Evolutionary conservation across 1,140 invertebrate species (phyloP).

Genomic region (Drosophila mayri): DNA sequence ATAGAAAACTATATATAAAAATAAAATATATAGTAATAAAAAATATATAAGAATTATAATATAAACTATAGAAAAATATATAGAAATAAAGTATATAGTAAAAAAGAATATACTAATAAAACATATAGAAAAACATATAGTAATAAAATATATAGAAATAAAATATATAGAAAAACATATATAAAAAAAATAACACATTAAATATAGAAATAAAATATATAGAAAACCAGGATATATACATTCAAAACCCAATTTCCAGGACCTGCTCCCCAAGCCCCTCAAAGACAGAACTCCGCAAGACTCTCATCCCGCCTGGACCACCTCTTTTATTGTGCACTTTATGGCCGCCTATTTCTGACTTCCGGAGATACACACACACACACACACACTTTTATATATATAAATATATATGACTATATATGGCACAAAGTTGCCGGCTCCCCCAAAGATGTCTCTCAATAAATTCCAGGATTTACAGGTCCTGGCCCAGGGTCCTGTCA

Average conservation of each 20-base stretch:
- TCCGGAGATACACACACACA: constrained; percentile 1
- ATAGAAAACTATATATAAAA: too few relatives aligned
- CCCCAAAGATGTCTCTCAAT: constrained; percentile 34
- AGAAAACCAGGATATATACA: background rate
- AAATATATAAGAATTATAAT: too few relatives aligned
- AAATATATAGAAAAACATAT: too few relatives aligned
- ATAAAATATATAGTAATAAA: too few relatives aligned
- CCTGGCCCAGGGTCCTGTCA: constrained; percentile 45
- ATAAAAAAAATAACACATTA: too few relatives aligned
- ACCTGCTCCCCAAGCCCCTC: background rate
- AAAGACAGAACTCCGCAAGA: background rate
- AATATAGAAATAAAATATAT: background rate
- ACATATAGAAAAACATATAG: too few relatives aligned
- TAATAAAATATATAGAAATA: too few relatives aligned
- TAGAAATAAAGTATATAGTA: background rate
- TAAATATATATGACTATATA: background rate
- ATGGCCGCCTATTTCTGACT: constrained; percentile 60
- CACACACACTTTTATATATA: too few relatives aligned
- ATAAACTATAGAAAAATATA: too few relatives aligned
- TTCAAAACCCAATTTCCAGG: background rate
- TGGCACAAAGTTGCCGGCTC: constrained; percentile 7
- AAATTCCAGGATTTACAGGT: constrained; percentile 73
- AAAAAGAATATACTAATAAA: too few relatives aligned
- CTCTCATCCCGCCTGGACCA: background rate
- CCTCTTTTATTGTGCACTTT: constrained; percentile 41